A percentile compares a stretch with the other conserved stretches of the same genome.
Evolutionary conservation across 2,888 invertebrate genomes (phyloP).

Genomic region (Dyspetes luteomarginatus): DNA sequence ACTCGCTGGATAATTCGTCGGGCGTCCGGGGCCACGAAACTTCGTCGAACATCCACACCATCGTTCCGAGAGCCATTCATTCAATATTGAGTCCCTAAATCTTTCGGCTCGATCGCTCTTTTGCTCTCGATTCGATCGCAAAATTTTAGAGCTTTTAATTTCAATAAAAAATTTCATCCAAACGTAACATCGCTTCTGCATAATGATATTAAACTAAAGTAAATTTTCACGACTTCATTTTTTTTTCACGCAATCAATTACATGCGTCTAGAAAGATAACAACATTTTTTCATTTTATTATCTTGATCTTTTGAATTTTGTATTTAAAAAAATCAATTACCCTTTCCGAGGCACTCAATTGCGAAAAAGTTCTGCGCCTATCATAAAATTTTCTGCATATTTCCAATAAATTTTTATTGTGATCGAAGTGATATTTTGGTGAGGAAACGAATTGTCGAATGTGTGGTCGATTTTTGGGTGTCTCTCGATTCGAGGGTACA

Average conservation of each 20-base stretch:
- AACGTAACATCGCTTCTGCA: not conserved
- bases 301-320: too few species aligned
- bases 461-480: not conserved
- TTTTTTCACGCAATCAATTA: too few species aligned
- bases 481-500: slow-evolving; percentile 10
- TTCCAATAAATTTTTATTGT: too few species aligned
- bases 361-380: too few species aligned
- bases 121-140: not conserved
- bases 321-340: too few species aligned
- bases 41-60: slow-evolving; percentile 30
- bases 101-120: slow-evolving; percentile 41
- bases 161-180: slow-evolving; percentile 11
- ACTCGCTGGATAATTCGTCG: slow-evolving; percentile 58
- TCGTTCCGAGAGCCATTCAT: slow-evolving; percentile 71
- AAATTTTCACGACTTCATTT: too few species aligned
- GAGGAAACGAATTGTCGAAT: not conserved
- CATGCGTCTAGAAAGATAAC: too few species aligned
- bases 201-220: not conserved
- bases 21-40: slow-evolving; percentile 11
- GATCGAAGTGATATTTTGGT: too few species aligned
- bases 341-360: too few species aligned
- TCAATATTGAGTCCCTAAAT: slow-evolving; percentile 73
- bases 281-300: too few species aligned
- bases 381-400: too few species aligned
- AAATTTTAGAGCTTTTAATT: slow-evolving; percentile 17